Conservation (phyloP, 2,797 vertebrate species). For the Phoebastria nigripes region DNA sequence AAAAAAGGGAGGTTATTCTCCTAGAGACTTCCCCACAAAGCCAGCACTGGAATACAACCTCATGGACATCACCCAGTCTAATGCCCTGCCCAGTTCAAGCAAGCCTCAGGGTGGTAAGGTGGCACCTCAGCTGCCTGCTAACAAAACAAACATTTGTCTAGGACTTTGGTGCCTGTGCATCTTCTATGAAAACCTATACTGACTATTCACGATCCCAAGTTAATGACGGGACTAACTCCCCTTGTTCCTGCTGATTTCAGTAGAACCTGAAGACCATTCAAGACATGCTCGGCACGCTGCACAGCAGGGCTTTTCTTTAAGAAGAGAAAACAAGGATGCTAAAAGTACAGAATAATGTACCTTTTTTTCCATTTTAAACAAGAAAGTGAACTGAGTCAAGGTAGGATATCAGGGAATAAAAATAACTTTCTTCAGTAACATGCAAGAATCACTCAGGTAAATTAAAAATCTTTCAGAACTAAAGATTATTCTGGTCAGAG, state of each 20-base stretch:
- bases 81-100: neutral
- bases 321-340: neutral
- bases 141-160: neutral
- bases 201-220: neutral
- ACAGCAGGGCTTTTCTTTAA: neutral
- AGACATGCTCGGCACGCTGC: neutral
- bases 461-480: neutral
- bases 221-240: accelerated
- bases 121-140: neutral
- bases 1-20: neutral
- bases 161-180: neutral
- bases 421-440: neutral
- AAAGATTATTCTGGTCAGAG: neutral
- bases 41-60: neutral
- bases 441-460: neutral
- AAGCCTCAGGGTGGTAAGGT: neutral
- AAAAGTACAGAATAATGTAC: neutral
- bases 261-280: neutral
- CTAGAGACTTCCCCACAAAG: neutral
- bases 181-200: neutral
- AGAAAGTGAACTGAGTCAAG: neutral
- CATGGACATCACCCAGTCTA: accelerated
- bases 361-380: neutral
- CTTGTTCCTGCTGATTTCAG: neutral
- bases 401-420: neutral